These are phyloP conservation scores for Hofmannophila pseudospretella DNA, from an alignment of 2,888 invertebrate genomes.

Conservation along the genomic window DNA sequence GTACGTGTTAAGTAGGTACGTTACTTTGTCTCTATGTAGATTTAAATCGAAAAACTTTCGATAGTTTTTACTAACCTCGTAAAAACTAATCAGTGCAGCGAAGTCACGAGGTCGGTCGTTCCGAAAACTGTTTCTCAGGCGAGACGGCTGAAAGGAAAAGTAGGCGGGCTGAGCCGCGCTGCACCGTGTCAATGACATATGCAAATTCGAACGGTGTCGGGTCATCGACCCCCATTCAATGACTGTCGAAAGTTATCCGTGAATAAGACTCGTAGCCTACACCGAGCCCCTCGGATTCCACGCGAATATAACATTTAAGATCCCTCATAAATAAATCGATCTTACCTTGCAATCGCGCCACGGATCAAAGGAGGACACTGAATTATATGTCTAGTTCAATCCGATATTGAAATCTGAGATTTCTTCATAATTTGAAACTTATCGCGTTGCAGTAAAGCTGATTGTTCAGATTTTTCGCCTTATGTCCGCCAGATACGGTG, in stretches of 20 bases:
- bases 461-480: constrained; percentile 24
- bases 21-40: too few relatives aligned
- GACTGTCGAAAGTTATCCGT: constrained; percentile 74
- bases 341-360: constrained; percentile 38
- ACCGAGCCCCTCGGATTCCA: constrained; percentile 39
- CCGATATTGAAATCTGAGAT: constrained; percentile 27
- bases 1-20: too few relatives aligned
- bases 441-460: constrained; percentile 34
- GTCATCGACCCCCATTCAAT: constrained; percentile 73
- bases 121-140: constrained; percentile 60
- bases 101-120: constrained; percentile 67
- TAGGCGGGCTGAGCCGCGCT: constrained; percentile 46
- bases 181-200: constrained; percentile 75
- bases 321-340: constrained; percentile 44
- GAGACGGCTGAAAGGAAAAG: constrained; percentile 69
- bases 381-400: constrained; percentile 49
- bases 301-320: constrained; percentile 49
- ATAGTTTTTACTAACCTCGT: background rate
- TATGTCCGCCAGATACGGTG: constrained; percentile 45
- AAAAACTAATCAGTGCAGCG: constrained; percentile 18
- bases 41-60: too few relatives aligned
- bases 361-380: constrained; percentile 39
- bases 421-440: constrained; percentile 34
- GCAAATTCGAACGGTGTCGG: constrained; percentile 67
- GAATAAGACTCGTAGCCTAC: constrained; percentile 49